Evolutionary conservation across 2,888 invertebrate genomes (phyloP).

Genomic region (Mesoligia furuncula): DNA sequence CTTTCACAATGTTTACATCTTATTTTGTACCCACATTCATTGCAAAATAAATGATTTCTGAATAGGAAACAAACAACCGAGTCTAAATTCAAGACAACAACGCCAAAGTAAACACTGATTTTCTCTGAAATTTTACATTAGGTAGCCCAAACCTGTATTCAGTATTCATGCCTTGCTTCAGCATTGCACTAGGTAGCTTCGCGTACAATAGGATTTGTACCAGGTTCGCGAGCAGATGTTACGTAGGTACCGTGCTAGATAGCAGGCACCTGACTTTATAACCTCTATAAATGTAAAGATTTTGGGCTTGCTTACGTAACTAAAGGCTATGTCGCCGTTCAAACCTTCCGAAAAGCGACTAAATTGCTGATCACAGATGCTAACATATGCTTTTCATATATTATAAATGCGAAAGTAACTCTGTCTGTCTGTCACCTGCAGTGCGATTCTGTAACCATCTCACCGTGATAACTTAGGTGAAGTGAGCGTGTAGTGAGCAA

Average conservation of each 20-base stretch:
- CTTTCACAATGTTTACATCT: no score
- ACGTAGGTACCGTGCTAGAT: constrained; percentile 25
- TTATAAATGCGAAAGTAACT: background rate
- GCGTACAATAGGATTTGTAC: constrained; percentile 34
- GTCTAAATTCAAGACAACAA: constrained; percentile 19
- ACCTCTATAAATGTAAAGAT: constrained; percentile 24
- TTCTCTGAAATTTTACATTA: constrained; percentile 19
- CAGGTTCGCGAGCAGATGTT: constrained; percentile 19
- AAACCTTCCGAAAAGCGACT: background rate
- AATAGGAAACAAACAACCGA: background rate
- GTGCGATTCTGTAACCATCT: no score
- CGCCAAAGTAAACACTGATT: constrained; percentile 25
- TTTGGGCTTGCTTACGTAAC: constrained; percentile 28
- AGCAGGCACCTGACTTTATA: constrained; percentile 14
- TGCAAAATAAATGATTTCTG: no score
- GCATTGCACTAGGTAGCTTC: constrained; percentile 25
- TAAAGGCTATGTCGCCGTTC: background rate
- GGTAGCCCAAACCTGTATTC: constrained; percentile 44
- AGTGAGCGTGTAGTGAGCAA: no score
- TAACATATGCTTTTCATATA: no score
- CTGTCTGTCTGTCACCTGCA: background rate
- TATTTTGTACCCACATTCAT: no score
- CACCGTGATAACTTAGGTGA: no score
- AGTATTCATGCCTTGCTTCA: constrained; percentile 46
- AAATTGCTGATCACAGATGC: background rate